Base-by-base conservation (phyloP, 2,113 vertebrate species). In the Myrmophylax atrothorax region DNA sequence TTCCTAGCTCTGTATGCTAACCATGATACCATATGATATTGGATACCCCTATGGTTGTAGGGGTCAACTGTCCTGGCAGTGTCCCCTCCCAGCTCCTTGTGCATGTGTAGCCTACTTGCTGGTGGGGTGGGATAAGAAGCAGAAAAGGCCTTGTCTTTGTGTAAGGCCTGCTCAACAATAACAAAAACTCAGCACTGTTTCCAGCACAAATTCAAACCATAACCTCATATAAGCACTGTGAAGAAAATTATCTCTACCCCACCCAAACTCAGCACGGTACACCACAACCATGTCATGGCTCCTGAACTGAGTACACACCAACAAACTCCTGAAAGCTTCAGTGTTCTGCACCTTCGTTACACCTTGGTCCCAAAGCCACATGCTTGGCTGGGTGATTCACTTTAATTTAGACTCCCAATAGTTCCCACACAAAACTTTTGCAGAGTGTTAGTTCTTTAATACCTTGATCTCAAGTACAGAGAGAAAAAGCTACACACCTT, bases 241-340 rank as follows among this genome's bases (percentile, higher is more conserved):
- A 46, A 60, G 38, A 75, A 38, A 47, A 62, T 55, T 6, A 14
- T 35, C 16, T 40, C 29, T 35, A 35, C 16, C 7, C 19, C 29
- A 82, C 29, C 5, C 20, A 76, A 47, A 76, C 8, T 17, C 40
- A 83, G 31, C 6, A 47, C 20, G 31, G 9, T 18, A 22, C 20
- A 6, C 35, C 42, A 17, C 14, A 82, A 10, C 20, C 6, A 13
- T 2, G 1, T 26, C 56, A 26, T 4, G 2, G 10, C n/a, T 62
- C 15, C 8, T 11, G 35, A 68, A 52, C 44, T 0, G 0, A 6
- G 1, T 22, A 62, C 10, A 2, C 9, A 52, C 3, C 25, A 53
- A 56, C 6, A 72, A 67, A n/a, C 10, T 28, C 11, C 23, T 2
- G 16, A 62, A 55, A 38, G 16, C 4, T 33, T 42, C 60, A 26